phyloP scores from a whole-genome alignment of 1,140 invertebrate genomes.

The Idris sp. region DNA sequence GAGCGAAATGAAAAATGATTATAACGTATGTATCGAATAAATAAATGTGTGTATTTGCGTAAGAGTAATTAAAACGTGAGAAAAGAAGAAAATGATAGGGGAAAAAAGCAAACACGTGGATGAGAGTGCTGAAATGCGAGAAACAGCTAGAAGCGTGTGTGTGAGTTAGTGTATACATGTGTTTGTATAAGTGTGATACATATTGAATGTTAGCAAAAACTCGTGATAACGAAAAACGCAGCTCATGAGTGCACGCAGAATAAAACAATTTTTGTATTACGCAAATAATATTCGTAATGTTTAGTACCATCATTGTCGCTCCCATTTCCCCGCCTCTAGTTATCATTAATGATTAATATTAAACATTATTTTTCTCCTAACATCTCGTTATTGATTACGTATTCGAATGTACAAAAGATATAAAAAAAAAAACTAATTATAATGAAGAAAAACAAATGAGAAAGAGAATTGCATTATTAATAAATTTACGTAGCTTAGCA shows the following conservation, averaged over 20 bases:
- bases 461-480: conserved; percentile 38
- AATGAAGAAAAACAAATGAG: conserved; percentile 19
- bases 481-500: conserved; percentile 54
- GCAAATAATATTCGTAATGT: conserved; percentile 49
- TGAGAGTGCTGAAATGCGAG: conserved; percentile 12
- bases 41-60: conserved; percentile 33
- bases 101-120: conserved; percentile 6
- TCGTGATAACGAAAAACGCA: conserved; percentile 52
- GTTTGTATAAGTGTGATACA: conserved; percentile 3
- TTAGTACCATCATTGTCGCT: conserved; percentile 63
- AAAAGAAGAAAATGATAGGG: conserved; percentile 22
- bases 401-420: conserved; percentile 65
- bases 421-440: conserved; percentile 32
- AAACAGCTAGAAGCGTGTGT: conserved; percentile 1
- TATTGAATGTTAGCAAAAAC: conserved; percentile 41
- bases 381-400: conserved; percentile 63
- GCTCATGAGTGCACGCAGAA: conserved; percentile 18
- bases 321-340: conserved; percentile 32
- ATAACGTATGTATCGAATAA: too few species aligned
- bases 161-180: neutral
- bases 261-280: conserved; percentile 45
- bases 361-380: conserved; percentile 52
- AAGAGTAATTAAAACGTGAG: conserved; percentile 36
- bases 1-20: conserved; percentile 23
- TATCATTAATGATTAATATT: conserved; percentile 40